Evolutionary conservation across 2,113 vertebrate genomes (phyloP), one percentile per base, ranked within the genome.

Genomic region (Orycteropus afer): DNA sequence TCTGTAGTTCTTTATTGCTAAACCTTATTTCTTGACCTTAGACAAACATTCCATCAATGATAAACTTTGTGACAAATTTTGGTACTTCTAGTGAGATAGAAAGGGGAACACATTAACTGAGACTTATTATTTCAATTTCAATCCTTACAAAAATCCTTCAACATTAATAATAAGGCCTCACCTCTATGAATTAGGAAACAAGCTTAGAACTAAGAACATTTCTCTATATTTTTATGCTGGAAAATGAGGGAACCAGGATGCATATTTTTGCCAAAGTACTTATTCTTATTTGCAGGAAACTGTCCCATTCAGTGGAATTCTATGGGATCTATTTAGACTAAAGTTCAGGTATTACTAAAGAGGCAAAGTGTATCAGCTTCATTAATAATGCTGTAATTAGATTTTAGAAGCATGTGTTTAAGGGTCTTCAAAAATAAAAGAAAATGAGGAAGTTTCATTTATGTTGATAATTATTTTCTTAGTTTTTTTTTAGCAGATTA

Each of bases 21-120:
- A 40, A 5, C 32, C 78, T 93, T 86, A 83, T 37, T 37, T 91
- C 69, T 93, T 90, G 81, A 90, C 34, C 40, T 90, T 51, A 49
- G 65, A 37, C 5, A 69, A 55, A 77, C 71, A 9, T 45, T 17
- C 37, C 13, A 25, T 57, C 63, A 57, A 37, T 45, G 49, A 59
- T 55, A 63, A 74, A 73, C 27, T 92, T n/a, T n/a, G 12, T 59
- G 91, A 85, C 53, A 82, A 25, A 18, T 85, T 82, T 45, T 42
- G 4, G 12, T 80, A 25, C 84, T 91, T 80, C 32, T 77, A 32
- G 18, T 59, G 45, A 88, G 45, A 71, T 18, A 51, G 27, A 17
- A 90, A 91, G 74, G 88, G 25, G 90, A 61, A 69, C 13, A 29
- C 15, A 37, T 74, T 47, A 40, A 40, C 51, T 51, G 23, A 88